These are phyloP conservation scores for Lanius collurio DNA, from an alignment of 2,113 vertebrate species.

Conservation along the genomic window DNA sequence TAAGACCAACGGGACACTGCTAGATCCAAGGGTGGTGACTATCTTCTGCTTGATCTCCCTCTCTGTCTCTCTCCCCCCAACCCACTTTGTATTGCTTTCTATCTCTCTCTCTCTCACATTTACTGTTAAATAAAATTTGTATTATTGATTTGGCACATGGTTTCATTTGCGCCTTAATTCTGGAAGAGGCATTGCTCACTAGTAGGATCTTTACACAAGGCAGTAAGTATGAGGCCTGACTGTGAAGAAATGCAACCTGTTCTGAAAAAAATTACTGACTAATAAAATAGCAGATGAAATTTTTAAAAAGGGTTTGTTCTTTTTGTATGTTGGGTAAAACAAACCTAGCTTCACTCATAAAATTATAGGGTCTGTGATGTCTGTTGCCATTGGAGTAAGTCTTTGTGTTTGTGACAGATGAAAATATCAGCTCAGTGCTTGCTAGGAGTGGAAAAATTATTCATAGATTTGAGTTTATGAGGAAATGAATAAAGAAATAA, in stretches of 20 bases:
- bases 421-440: neutral
- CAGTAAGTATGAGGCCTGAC: neutral
- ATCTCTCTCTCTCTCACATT: neutral
- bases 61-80: neutral
- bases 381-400: neutral
- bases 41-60: neutral
- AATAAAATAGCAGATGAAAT: neutral
- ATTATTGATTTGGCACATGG: neutral
- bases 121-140: neutral
- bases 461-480: neutral
- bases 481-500: neutral
- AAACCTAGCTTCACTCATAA: neutral
- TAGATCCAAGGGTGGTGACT: neutral
- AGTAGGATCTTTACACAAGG: neutral
- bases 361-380: neutral
- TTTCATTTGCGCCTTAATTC: neutral
- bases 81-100: neutral
- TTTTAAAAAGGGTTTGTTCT: neutral
- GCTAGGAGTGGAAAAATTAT: neutral
- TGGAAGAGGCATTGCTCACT: neutral
- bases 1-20: accelerated
- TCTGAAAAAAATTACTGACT: neutral
- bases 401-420: neutral
- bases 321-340: neutral
- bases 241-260: neutral